Conservation (phyloP, 1,140 invertebrate genomes). For the Drosophila elegans region DNA sequence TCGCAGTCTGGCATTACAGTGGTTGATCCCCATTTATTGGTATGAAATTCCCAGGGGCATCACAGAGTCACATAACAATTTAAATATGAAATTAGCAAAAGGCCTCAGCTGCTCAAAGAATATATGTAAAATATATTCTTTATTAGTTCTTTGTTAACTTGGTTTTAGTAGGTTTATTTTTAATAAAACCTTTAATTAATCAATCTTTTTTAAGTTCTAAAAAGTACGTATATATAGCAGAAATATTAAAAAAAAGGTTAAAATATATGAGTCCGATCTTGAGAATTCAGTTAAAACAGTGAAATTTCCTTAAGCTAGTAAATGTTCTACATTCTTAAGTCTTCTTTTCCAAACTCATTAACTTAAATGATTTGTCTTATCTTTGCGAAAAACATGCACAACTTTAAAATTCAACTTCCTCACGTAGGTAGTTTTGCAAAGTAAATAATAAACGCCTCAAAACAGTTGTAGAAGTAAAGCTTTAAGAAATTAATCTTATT, state of each 20-base stretch:
- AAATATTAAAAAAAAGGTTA: background rate
- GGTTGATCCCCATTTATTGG: conserved; percentile 1
- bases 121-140: background rate
- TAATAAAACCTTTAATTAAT: background rate
- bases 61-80: background rate
- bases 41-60: background rate
- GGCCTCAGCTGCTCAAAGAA: background rate
- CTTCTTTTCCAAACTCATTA: background rate
- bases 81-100: background rate
- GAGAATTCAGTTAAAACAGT: background rate
- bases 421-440: background rate
- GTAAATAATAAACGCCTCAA: too few relatives aligned
- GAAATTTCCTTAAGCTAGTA: background rate
- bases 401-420: background rate
- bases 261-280: background rate
- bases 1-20: conserved; percentile 29
- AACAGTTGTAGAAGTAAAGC: too few relatives aligned
- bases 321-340: background rate
- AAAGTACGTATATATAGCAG: too few relatives aligned
- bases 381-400: background rate
- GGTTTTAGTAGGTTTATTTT: background rate
- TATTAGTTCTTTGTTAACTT: background rate
- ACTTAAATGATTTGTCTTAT: background rate
- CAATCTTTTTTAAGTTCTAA: background rate
- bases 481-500: too few relatives aligned